Evolutionary conservation across 1,140 invertebrate species (phyloP).

Genomic region (Drosophila bifasciata): DNA sequence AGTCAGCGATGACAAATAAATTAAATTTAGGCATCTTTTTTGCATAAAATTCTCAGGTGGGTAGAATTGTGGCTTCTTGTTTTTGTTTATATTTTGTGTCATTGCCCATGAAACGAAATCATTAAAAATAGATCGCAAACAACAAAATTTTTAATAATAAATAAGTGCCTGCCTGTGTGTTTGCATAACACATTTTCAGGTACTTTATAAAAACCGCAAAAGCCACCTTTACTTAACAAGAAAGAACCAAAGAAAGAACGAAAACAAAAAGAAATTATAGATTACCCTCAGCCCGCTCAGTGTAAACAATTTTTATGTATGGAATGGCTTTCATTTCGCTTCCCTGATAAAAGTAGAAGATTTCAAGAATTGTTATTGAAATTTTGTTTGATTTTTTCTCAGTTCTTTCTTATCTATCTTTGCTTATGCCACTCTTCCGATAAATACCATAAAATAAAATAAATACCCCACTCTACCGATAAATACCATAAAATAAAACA

Average conservation of each 20-base stretch:
- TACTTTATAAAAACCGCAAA: too few species aligned
- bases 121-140: constrained; percentile 27
- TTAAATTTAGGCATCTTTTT: constrained; percentile 21
- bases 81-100: constrained; percentile 33
- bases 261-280: too few species aligned
- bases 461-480: too few species aligned
- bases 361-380: too few species aligned
- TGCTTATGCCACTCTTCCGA: background rate
- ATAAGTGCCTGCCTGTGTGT: background rate
- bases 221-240: too few species aligned
- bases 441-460: too few species aligned
- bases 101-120: constrained; percentile 15
- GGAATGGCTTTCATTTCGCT: too few species aligned
- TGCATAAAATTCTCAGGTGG: constrained; percentile 50
- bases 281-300: too few species aligned
- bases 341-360: background rate
- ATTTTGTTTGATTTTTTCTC: constrained; percentile 33
- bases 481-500: too few species aligned
- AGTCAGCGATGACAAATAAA: constrained; percentile 24
- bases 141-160: constrained; percentile 16
- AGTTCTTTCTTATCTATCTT: constrained; percentile 5
- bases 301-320: background rate
- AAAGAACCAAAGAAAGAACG: too few species aligned
- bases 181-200: constrained; percentile 14
- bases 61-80: constrained; percentile 14